Conservation (phyloP, 1,140 invertebrate species). For the Maniola jurtina region DNA sequence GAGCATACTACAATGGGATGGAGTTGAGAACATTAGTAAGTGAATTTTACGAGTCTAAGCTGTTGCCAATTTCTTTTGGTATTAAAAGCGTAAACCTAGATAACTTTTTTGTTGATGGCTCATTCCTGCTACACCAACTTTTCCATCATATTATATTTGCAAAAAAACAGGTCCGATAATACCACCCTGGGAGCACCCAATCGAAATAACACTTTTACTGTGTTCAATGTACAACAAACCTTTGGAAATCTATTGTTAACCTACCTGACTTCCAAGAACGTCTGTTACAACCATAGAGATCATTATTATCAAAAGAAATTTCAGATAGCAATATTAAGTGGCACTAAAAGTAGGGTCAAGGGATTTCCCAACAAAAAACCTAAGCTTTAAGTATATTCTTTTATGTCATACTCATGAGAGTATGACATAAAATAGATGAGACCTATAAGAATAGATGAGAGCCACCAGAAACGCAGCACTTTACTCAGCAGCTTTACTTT, state of each 20-base stretch:
- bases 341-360: too few relatives aligned
- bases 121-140: too few relatives aligned
- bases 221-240: background rate
- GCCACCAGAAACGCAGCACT: too few relatives aligned
- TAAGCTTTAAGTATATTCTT: too few relatives aligned
- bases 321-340: background rate
- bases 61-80: background rate
- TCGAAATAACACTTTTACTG: background rate
- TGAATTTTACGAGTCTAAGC: too few relatives aligned
- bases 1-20: constrained; percentile 88
- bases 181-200: background rate
- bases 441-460: too few relatives aligned
- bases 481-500: too few relatives aligned
- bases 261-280: background rate
- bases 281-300: background rate
- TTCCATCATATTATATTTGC: background rate
- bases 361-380: too few relatives aligned
- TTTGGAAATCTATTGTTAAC: background rate
- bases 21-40: constrained; percentile 88
- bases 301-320: background rate
- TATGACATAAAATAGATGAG: too few relatives aligned
- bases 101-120: too few relatives aligned
- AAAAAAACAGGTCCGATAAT: background rate
- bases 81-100: background rate
- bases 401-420: too few relatives aligned